Evolutionary conservation across 2,113 vertebrate genomes (phyloP), one percentile per base, ranked within the genome.

Genomic region (Lophius piscatorius): DNA sequence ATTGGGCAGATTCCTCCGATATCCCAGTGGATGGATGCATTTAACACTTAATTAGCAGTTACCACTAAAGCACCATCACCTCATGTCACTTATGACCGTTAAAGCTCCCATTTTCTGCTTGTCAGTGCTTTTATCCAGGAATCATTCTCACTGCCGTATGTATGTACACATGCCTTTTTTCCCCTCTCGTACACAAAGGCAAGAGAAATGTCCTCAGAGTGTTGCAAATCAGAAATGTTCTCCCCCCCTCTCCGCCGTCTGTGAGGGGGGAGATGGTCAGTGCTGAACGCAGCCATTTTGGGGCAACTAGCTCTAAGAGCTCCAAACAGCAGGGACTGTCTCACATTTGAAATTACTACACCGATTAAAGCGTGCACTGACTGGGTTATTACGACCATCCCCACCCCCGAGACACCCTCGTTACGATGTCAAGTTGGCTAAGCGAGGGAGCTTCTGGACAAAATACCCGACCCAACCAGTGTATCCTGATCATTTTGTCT

Each of bases 101-200:
- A 93, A 92, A 94, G 94, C 92, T 91, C 91, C 90, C 85, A 93
- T 94, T 94, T 94, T 95, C 92, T 94, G 94, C 92, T 91, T 92
- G 88, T 93, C 91, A 91, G 88, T 2, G 71, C n/a, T n/a, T 90
- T 91, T 91, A 83, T 91, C 90, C 90, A 82, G 80, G 90, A 83
- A 88, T 91, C 89, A 23, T 23, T 88, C 39, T 89, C 89, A 84
- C 89, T 86, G 92, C 90, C 90, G 92, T 94, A 93, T 94, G 94
- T 93, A 91, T 83, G 54, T 81, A 28, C 26, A 28, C 26, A 18
- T 9, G 42, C 5, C 92, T 91, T 90, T n/a, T n/a, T n/a, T n/a
- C n/a, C n/a, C 87, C 91, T 81, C 89, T 83, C 88, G 84, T 28
- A 12, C 89, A 94, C 92, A 94, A 94, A 94, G 89, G 91, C 92